Evolutionary conservation across 2,888 invertebrate species (phyloP).

Genomic region (Ectemnius lituratus): DNA sequence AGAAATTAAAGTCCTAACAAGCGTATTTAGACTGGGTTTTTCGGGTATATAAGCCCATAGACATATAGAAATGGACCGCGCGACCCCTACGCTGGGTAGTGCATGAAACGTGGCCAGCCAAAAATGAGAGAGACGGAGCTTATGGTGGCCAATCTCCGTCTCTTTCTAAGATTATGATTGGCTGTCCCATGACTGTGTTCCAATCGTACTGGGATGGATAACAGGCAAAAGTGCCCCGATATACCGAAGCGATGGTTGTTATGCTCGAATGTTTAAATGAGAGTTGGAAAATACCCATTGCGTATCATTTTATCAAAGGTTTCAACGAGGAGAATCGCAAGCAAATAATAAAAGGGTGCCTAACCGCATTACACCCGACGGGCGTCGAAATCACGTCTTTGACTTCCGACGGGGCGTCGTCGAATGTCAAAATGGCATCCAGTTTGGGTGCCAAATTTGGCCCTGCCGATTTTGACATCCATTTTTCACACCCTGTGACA

Average conservation of each 20-base stretch:
- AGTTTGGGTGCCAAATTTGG: not conserved
- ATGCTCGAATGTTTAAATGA: conserved; percentile 4
- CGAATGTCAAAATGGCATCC: not conserved
- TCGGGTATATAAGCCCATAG: too few relatives aligned
- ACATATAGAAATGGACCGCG: too few relatives aligned
- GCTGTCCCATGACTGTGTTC: too few relatives aligned
- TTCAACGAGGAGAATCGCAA: not conserved
- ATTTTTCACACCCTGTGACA: not conserved
- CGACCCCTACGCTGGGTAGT: too few relatives aligned
- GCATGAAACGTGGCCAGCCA: too few relatives aligned
- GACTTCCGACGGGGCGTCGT: not conserved
- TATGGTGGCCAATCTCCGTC: too few relatives aligned
- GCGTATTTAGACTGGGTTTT: too few relatives aligned
- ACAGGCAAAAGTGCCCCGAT: too few relatives aligned
- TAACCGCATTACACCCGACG: not conserved
- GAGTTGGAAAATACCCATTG: conserved; percentile 12
- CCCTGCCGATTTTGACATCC: not conserved
- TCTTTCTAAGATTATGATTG: too few relatives aligned
- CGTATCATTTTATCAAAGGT: conserved; percentile 7
- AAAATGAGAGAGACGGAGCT: too few relatives aligned
- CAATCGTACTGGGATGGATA: too few relatives aligned
- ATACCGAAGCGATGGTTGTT: conserved; percentile 15
- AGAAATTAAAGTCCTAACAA: too few relatives aligned
- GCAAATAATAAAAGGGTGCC: not conserved
- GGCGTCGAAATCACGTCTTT: not conserved